Percentiles rank a stretch among this genome's conserved stretches.
phyloP scores from a whole-genome alignment of 2,888 invertebrate species.

The Dicyrtoma fusca region DNA sequence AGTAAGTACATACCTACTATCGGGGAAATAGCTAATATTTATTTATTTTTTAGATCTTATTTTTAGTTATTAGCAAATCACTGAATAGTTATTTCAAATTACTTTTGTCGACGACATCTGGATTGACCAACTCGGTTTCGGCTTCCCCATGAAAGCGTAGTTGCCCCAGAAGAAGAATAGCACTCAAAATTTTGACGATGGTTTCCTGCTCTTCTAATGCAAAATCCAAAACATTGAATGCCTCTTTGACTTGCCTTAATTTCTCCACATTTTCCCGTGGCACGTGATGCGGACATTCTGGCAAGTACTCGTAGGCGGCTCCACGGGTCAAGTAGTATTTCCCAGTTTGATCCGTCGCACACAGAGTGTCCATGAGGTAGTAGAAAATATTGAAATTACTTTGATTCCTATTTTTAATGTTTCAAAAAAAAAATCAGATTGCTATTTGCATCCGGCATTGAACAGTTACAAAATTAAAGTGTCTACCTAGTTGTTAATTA shows the following conservation, averaged over 20 bases:
- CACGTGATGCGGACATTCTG: slow-evolving; percentile 65
- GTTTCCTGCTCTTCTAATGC: slow-evolving; percentile 71
- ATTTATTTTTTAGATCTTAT: too few species aligned
- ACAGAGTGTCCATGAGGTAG: slow-evolving; percentile 84
- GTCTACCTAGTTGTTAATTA: neutral
- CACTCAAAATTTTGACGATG: slow-evolving; percentile 72
- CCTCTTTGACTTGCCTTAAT: slow-evolving; percentile 48
- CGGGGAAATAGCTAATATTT: too few species aligned
- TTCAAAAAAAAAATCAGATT: neutral
- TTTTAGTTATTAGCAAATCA: too few species aligned
- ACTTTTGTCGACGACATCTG: slow-evolving; percentile 69
- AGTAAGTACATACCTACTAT: too few species aligned
- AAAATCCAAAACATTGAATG: slow-evolving; percentile 66
- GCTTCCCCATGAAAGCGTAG: slow-evolving; percentile 73
- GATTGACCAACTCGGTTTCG: slow-evolving; percentile 73
- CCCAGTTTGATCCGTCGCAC: slow-evolving; percentile 68
- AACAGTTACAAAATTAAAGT: neutral
- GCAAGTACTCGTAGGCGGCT: slow-evolving; percentile 74
- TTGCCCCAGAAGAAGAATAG: slow-evolving; percentile 78
- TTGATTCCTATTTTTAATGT: slow-evolving; percentile 59
- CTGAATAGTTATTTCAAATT: slow-evolving; percentile 36
- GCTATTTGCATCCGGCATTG: neutral
- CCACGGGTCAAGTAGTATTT: slow-evolving; percentile 71
- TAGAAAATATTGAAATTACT: slow-evolving; percentile 89
- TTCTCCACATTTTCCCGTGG: slow-evolving; percentile 57